Base-by-base conservation (phyloP, 1,140 invertebrate species). In the Penaeus chinensis region DNA sequence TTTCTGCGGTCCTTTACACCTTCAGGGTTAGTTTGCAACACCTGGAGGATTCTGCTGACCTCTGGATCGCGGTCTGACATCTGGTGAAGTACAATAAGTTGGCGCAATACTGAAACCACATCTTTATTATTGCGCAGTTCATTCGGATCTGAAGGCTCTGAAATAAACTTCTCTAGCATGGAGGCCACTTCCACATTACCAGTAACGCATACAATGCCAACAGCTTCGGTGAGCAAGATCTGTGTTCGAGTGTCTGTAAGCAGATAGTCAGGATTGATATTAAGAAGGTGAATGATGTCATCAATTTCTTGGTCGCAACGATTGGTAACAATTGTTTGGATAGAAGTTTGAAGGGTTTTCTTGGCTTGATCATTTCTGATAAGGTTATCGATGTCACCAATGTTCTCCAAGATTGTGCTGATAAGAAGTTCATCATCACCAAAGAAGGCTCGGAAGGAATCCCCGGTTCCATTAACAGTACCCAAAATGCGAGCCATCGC, bases 31-130 rank as follows among this genome's bases (percentile, higher is more conserved):
- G 76, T 88, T 54, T 88, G 87, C 32, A 90, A 74, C 20, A 85
- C 87, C 65, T 90, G 87, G 4, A 90, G 84, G 54, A 90, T 65
- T 60, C 80, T 85, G n/a, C 66, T 87, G 19, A 87, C 87, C 61
- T 90, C 89, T 18, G 80, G 79, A 37, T 90, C 84, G 3, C 87
- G 78, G 27, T 90, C 89, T 11, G 95, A 95, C 0, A 96, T 92
- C 91, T 96, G 94, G 82, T 94, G 93, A 93, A 96, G 95, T 0
- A 96, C 93, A 7, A 94, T 94, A 47, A 96, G 91, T 84, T 96
- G 93, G 91, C 94, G 94, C n/a, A 96, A 91, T 88, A 96, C 95
- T 82, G 95, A 94, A 71, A 95, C 91, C 3, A 94, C 94, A 22
- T 94, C 93, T 71, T 92, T 93, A 90, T 96, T 95, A 42, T 92